Evolutionary conservation across 2,888 invertebrate genomes (phyloP), one percentile per base, ranked within the genome.

Genomic region (Bedellia somnulentella): DNA sequence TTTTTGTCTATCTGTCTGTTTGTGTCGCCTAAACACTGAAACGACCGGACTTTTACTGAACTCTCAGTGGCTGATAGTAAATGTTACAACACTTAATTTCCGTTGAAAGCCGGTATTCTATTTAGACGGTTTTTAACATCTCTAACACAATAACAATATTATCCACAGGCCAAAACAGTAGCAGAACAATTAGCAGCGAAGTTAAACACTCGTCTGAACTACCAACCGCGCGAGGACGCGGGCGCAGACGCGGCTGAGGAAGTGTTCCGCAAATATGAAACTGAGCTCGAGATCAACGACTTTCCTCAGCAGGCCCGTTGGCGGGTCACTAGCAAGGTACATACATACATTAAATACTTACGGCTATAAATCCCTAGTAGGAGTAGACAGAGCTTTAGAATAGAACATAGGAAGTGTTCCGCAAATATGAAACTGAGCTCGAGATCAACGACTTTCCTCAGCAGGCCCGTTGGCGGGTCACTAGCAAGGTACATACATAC

Each of bases 401-500:
- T n/a, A n/a, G n/a, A n/a, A n/a, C n/a, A 6, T n/a, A 89, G 30
- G 85, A 83, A 40, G 81, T 83, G 47, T 91, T 92, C 78, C 80
- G 88, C 37, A 93, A 96, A 52, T 99, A 95, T 61, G 99, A 99
- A 63, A 98, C 98, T 45, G 99, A 99, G 57, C 78, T 99, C 43
- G 99, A 99, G 73, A 99, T 99, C 52, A 99, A 99, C 57, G 99
- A 99, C 66, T 99, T 99, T 76, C 99, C 99, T 15, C 99, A 99
- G 52, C 97, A 97, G 57, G 97, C 98, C 1, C 80, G 99, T 35
- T 99, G 96, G 95, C 83, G 95, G 42, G 95, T 99, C 33, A 99
- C 98, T 4, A 94, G 93, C 41, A 96, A 94, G 82, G 87, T 87
- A 18, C 18, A 18, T 18, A 18, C 18, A 18, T 18, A 18, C 24